phyloP scores from a whole-genome alignment of 2,797 vertebrate species.

The Linurgus olivaceus region DNA sequence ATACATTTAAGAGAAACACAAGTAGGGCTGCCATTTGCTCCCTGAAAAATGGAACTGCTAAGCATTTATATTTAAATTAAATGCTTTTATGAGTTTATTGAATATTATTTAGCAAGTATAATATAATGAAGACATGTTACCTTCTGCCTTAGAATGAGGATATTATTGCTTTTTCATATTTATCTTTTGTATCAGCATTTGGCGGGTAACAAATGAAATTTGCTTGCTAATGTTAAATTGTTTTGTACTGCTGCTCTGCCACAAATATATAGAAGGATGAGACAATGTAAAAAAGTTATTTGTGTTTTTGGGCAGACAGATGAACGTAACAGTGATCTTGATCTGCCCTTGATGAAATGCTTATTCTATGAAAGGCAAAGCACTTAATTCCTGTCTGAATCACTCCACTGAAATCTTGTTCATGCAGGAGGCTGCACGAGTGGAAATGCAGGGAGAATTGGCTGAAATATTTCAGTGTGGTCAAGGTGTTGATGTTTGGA shows the following conservation, averaged over 20 bases:
- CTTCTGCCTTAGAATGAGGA: constrained; percentile 33
- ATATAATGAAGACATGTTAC: constrained; percentile 1
- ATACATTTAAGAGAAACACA: constrained; percentile 2
- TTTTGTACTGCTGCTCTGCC: constrained; percentile 22
- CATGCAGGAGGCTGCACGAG: background rate
- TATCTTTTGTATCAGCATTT: constrained; percentile 62
- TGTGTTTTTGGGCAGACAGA: background rate
- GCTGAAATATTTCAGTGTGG: background rate
- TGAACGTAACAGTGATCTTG: constrained; percentile 12
- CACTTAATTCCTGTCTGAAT: background rate
- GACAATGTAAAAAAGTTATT: background rate
- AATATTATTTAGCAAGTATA: constrained; percentile 57
- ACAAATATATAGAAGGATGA: constrained; percentile 34
- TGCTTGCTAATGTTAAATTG: constrained; percentile 64
- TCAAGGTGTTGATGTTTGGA: background rate
- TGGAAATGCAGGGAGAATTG: background rate
- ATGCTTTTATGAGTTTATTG: constrained; percentile 42
- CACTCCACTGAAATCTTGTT: background rate
- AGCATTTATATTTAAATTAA: constrained; percentile 58
- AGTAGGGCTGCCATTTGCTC: background rate
- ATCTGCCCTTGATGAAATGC: constrained; percentile 29
- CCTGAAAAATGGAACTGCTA: constrained; percentile 44
- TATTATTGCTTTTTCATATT: constrained; percentile 54
- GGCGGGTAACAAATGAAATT: constrained; percentile 69
- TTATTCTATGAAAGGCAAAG: constrained; percentile 36